Base-by-base conservation (phyloP, 2,797 vertebrate species). In the Enteromius thamalakanensis region DNA sequence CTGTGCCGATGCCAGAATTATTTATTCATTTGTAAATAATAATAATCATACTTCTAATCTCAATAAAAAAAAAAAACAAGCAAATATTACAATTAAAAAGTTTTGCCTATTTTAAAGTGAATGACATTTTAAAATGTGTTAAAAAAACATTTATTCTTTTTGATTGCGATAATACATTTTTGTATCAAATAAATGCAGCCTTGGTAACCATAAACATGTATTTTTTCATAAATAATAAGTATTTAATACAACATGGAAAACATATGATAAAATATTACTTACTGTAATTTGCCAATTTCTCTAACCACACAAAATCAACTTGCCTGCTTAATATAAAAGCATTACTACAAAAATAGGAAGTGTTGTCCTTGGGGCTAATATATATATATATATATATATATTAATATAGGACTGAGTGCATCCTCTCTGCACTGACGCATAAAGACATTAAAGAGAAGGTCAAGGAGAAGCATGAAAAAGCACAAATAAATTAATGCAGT, bases 381-480 rank as follows among this genome's bases (percentile, higher is more conserved):
- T 47, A 14, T 47, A 4, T 47, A 47, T 47, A 47, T 47, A 12
- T 47, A 47, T 47, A 47, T 47, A 45, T 45, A 45, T 45, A 45
- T 47, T 3, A 7, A 14, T 14, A 53, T 2, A 67, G 3, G 15
- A 67, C 15, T 37, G 55, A 49, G 42, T n/a, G 11, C 8, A 42
- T 90, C 85, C 83, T 87, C 67, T 86, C 81, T 80, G 49, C 23
- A 70, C 80, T 81, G 65, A 85, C 55, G 55, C 84, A 85, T 86
- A 88, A 90, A 83, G 85, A 68, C 84, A 60, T 88, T 82, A 89
- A 91, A 89, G n/a, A 53, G 79, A 87, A 90, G 88, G 89, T 87
- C 83, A 84, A 84, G 86, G 69, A 75, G 47, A 80, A 85, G 83
- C 64, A 83, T 77, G 78, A 21, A 23, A 82, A 83, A 90, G 45